These are phyloP conservation scores for Anableps anableps DNA, from an alignment of 2,797 vertebrate species.

Conservation along the genomic window DNA sequence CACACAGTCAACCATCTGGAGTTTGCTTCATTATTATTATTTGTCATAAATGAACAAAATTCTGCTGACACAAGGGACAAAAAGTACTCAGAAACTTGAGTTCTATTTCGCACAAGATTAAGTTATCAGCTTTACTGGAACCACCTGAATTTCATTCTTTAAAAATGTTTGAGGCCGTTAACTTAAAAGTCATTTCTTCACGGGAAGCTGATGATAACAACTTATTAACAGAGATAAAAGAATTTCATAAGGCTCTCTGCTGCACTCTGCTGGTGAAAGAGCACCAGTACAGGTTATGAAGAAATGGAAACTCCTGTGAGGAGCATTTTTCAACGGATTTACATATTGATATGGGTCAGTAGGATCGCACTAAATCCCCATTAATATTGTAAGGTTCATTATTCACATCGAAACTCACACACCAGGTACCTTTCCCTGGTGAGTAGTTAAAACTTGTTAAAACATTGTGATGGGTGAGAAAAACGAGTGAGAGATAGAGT, in stretches of 20 bases:
- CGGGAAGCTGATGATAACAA: not conserved
- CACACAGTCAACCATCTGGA: not conserved
- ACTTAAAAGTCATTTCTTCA: not conserved
- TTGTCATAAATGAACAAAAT: not conserved
- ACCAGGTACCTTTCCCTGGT: not conserved
- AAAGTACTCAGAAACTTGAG: not conserved
- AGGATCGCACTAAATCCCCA: not conserved
- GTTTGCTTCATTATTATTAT: not conserved
- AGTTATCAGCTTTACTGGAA: not conserved
- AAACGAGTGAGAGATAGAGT: not conserved
- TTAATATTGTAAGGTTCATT: not conserved
- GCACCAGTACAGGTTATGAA: not conserved
- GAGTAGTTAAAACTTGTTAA: not conserved
- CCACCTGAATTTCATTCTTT: not conserved
- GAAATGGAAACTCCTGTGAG: not conserved
- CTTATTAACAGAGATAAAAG: not conserved
- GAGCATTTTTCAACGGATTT: not conserved
- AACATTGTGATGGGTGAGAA: not conserved
- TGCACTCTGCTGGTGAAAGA: constrained; percentile 5
- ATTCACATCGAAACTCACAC: not conserved
- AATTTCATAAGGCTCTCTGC: not conserved
- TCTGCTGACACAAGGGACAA: not conserved
- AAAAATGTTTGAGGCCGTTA: not conserved
- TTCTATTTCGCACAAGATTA: not conserved
- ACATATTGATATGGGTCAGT: not conserved